A percentile compares a stretch with the other conserved stretches of the same genome.
Evolutionary conservation across 2,888 invertebrate genomes (phyloP).

Genomic region (Elysia crispata): DNA sequence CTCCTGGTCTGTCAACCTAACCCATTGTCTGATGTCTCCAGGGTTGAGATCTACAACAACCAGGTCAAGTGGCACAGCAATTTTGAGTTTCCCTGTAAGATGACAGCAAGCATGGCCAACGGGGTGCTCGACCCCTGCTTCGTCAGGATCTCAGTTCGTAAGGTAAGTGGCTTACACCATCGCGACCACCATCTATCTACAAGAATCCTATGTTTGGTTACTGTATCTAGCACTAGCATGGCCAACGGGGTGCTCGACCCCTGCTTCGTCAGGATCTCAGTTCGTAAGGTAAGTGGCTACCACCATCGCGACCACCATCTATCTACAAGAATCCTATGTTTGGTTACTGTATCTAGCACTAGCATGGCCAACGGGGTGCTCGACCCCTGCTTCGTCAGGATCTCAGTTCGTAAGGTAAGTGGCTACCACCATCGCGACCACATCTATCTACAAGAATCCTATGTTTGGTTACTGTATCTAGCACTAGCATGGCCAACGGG

Average conservation of each 20-base stretch:
- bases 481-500: too few species aligned
- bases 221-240: slow-evolving; percentile 82
- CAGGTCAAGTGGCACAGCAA: slow-evolving; percentile 94
- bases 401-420: slow-evolving; percentile 84
- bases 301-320: too few species aligned
- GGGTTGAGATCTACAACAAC: slow-evolving; percentile 95
- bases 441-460: too few species aligned
- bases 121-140: slow-evolving; percentile 95
- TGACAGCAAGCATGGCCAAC: slow-evolving; percentile 96
- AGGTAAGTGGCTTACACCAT: too few species aligned
- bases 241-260: slow-evolving; percentile 96
- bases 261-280: slow-evolving; percentile 94
- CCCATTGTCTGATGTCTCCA: too few species aligned
- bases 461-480: too few species aligned
- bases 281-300: slow-evolving; percentile 78
- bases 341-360: not conserved
- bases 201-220: too few species aligned
- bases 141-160: slow-evolving; percentile 95
- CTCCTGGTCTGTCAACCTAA: too few species aligned
- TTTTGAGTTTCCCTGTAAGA: slow-evolving; percentile 96
- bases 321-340: too few species aligned
- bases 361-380: slow-evolving; percentile 95
- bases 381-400: slow-evolving; percentile 93
- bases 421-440: too few species aligned
- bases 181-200: too few species aligned